Conservation (phyloP, 2,113 vertebrate species). For the Geococcyx californianus region DNA sequence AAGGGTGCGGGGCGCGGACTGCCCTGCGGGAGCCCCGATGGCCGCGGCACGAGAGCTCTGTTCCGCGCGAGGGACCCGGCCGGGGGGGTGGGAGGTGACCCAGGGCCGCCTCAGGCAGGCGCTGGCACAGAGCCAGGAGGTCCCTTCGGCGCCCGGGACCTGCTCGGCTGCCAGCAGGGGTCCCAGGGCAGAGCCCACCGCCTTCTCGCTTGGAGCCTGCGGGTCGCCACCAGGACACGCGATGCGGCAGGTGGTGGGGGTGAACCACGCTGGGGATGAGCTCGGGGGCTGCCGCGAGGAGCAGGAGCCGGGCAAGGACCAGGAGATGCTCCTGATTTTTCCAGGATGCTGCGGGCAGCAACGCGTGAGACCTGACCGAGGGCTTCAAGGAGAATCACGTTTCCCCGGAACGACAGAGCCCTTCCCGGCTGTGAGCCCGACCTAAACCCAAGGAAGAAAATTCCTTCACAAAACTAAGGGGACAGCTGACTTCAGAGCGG, state of each 20-base stretch:
- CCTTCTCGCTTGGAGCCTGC: background rate
- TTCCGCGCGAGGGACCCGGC: too few species aligned
- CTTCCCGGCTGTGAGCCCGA: background rate
- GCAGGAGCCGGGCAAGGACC: background rate
- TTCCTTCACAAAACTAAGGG: background rate
- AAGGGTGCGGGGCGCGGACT: too few species aligned
- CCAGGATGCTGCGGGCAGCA: background rate
- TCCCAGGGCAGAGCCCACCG: background rate
- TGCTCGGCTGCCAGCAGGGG: background rate
- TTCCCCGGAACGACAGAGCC: background rate
- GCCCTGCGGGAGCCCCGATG: too few species aligned
- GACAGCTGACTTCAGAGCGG: background rate
- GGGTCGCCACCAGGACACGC: background rate
- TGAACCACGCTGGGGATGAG: background rate
- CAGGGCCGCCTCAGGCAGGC: too few species aligned
- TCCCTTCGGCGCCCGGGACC: accelerated
- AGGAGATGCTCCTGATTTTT: background rate
- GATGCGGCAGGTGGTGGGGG: background rate
- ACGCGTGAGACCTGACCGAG: background rate
- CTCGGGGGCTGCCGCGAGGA: background rate
- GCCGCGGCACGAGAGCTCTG: too few species aligned
- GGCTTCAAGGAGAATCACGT: background rate
- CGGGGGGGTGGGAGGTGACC: too few species aligned
- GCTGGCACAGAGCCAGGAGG: background rate
- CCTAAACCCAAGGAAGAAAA: background rate